Evolutionary conservation across 2,888 invertebrate species (phyloP).

Genomic region (Melanotus villosus): DNA sequence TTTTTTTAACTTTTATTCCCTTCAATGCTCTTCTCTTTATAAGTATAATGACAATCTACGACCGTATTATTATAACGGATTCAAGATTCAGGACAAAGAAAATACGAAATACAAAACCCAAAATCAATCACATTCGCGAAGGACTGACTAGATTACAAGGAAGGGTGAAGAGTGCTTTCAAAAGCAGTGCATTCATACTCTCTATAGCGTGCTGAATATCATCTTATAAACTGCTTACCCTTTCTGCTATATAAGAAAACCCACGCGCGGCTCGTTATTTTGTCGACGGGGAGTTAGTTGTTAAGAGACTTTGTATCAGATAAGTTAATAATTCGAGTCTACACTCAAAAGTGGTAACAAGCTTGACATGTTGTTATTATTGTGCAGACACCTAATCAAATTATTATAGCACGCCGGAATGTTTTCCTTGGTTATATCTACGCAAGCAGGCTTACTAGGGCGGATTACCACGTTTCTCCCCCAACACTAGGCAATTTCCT

Average conservation of each 20-base stretch:
- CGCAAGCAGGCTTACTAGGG: constrained; percentile 26
- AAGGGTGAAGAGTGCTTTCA: constrained; percentile 50
- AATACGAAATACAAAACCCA: constrained; percentile 42
- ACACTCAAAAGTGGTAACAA: constrained; percentile 1
- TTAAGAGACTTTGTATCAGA: neutral
- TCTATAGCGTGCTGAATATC: constrained; percentile 52
- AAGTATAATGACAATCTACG: constrained; percentile 32
- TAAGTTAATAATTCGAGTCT: constrained; percentile 7
- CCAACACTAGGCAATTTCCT: constrained; percentile 34
- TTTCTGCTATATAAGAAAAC: constrained; percentile 40
- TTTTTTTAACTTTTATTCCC: constrained; percentile 19
- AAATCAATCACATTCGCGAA: constrained; percentile 48
- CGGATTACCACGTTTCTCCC: constrained; percentile 36
- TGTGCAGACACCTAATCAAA: constrained; percentile 37
- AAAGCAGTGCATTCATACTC: constrained; percentile 50
- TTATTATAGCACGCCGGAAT: constrained; percentile 30
- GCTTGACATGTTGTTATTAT: constrained; percentile 16
- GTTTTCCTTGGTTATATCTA: constrained; percentile 35
- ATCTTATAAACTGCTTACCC: constrained; percentile 52
- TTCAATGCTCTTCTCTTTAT: neutral
- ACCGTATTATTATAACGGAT: constrained; percentile 26
- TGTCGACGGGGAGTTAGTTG: neutral
- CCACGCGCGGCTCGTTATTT: constrained; percentile 43
- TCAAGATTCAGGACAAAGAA: constrained; percentile 26
- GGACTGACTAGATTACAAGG: constrained; percentile 52